These are phyloP conservation scores for Drosophila parvula DNA, from an alignment of 1,140 invertebrate species.

Conservation along the genomic window DNA sequence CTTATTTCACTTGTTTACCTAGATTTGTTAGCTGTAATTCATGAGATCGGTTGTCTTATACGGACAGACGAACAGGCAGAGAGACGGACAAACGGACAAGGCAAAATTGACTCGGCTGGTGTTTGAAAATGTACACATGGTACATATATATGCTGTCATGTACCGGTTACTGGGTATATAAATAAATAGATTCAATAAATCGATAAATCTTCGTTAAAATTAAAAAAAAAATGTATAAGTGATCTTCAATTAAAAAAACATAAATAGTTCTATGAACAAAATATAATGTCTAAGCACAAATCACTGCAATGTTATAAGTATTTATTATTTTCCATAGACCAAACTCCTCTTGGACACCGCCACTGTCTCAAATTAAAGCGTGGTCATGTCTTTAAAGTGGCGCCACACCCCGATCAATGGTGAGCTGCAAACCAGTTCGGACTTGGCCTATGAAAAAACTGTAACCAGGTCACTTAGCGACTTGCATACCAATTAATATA, in stretches of 20 bases:
- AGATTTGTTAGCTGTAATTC: no score
- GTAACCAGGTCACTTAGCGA: constrained; percentile 12
- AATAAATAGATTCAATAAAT: no score
- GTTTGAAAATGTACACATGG: no score
- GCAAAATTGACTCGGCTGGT: neutral
- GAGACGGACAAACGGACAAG: neutral
- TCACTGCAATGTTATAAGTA: neutral
- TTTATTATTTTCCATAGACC: neutral
- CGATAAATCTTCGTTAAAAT: no score
- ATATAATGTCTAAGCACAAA: no score
- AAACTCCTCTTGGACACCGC: neutral
- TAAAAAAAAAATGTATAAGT: no score
- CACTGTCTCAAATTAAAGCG: constrained; percentile 9
- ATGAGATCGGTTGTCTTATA: neutral
- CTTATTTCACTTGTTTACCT: no score
- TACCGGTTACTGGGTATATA: no score
- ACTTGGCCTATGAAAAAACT: constrained; percentile 32
- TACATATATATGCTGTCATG: no score
- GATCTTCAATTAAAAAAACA: no score
- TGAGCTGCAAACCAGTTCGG: constrained; percentile 64
- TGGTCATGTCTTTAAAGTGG: constrained; percentile 33
- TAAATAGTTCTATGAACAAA: no score
- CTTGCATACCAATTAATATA: constrained; percentile 44
- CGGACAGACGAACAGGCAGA: neutral
- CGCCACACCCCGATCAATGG: constrained; percentile 35